phyloP scores from a whole-genome alignment of 2,888 invertebrate species.

The Diaprepes abbreviatus region DNA sequence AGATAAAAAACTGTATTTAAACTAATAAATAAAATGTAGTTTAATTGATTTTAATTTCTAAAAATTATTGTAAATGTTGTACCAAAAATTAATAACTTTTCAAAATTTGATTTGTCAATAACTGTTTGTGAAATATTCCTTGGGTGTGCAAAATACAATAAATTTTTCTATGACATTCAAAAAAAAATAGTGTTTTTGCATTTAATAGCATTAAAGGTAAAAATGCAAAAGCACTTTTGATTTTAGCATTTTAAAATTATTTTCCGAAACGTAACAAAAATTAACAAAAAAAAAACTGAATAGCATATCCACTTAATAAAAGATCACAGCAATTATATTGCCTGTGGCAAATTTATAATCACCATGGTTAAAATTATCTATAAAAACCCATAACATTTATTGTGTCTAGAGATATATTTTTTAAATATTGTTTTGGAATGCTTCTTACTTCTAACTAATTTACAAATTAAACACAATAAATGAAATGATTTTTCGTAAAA shows the following conservation, averaged over 20 bases:
- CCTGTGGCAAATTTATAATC: conserved; percentile 26
- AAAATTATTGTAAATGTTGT: no score
- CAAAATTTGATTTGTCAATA: no score
- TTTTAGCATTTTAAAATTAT: conserved; percentile 22
- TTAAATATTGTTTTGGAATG: conserved; percentile 24
- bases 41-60: no score
- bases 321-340: conserved; percentile 50
- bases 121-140: no score
- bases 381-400: conserved; percentile 11
- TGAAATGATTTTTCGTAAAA: conserved; percentile 1
- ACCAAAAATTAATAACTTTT: no score
- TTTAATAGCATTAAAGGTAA: background rate
- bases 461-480: conserved; percentile 10
- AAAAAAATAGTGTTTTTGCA: background rate
- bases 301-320: conserved; percentile 66
- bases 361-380: background rate
- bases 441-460: conserved; percentile 25
- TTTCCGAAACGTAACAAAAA: conserved; percentile 13
- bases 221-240: background rate
- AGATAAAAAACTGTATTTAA: no score
- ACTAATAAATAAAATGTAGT: no score
- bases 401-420: conserved; percentile 20
- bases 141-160: no score
- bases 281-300: conserved; percentile 34
- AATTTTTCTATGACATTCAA: no score